Conservation (phyloP, 2,797 vertebrate species). For the Chelmon rostratus region DNA sequence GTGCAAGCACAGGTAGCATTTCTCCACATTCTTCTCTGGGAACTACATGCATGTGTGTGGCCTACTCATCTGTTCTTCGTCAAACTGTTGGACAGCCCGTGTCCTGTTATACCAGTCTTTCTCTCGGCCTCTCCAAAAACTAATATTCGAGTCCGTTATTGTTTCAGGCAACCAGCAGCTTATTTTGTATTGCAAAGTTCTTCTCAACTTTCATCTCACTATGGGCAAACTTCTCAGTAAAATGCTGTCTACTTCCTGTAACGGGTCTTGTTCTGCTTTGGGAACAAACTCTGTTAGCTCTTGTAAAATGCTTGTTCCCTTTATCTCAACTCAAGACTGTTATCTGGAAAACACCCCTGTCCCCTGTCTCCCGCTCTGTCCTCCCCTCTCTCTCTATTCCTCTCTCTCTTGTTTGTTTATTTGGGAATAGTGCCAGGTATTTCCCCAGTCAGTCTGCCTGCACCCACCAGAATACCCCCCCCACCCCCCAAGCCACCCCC, state of each 20-base stretch:
- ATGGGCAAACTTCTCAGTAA: background rate
- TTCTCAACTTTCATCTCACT: constrained; percentile 25
- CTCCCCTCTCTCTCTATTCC: constrained; percentile 2
- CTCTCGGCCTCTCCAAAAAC: background rate
- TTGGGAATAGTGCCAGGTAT: constrained; percentile 85
- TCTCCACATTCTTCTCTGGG: constrained; percentile 49
- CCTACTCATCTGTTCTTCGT: constrained; percentile 57
- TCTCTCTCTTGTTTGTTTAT: constrained; percentile 77
- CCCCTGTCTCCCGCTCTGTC: constrained; percentile 30
- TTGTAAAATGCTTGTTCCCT: constrained; percentile 44
- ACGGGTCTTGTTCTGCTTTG: constrained; percentile 41
- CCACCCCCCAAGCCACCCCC: constrained; percentile 41
- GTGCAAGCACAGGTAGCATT: constrained; percentile 49
- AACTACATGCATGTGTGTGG: constrained; percentile 41
- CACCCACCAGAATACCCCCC: constrained; percentile 72
- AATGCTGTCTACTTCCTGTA: constrained; percentile 35
- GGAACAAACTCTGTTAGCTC: constrained; percentile 30
- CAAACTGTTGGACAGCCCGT: constrained; percentile 9
- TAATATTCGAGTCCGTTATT: background rate
- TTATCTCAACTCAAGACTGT: constrained; percentile 52
- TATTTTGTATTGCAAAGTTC: background rate
- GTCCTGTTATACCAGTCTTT: constrained; percentile 48
- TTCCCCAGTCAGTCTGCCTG: constrained; percentile 82
- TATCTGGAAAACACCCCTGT: constrained; percentile 65
- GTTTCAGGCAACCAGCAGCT: background rate